These are phyloP conservation scores for Hephaestus fuliginosus DNA, from an alignment of 2,797 vertebrate species.

Conservation along the genomic window DNA sequence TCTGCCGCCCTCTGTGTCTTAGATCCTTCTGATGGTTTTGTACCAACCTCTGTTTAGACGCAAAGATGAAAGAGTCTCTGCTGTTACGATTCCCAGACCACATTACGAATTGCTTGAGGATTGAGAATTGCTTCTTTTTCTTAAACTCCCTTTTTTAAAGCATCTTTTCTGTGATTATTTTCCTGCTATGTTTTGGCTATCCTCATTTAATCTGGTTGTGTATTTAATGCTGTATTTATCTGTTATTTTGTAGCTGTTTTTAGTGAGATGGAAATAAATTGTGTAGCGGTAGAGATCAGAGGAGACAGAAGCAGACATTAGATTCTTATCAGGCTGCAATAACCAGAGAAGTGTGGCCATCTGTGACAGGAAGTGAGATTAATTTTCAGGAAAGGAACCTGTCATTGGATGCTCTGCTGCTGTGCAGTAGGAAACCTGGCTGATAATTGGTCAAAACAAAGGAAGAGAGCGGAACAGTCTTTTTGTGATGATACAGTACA, in stretches of 20 bases:
- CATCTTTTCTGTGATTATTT: not conserved
- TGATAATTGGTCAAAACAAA: conserved; percentile 26
- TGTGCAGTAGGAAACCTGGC: not conserved
- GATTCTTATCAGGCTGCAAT: conserved; percentile 8
- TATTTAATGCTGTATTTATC: not conserved
- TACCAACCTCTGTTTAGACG: conserved; percentile 5
- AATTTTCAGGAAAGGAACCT: conserved; percentile 42
- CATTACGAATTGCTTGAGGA: not conserved
- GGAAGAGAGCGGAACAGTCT: not conserved
- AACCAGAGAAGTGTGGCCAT: not conserved
- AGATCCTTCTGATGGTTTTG: not conserved
- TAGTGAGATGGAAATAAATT: not conserved
- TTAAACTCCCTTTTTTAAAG: not conserved
- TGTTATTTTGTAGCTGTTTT: not conserved
- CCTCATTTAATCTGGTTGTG: not conserved
- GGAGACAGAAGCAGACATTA: not conserved
- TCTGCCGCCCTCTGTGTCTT: not conserved
- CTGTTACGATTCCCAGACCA: not conserved
- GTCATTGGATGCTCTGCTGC: conserved; percentile 13
- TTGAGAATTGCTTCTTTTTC: not conserved
- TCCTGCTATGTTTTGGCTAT: not conserved
- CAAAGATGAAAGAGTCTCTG: not conserved
- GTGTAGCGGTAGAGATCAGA: not conserved
- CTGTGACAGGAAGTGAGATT: conserved; percentile 43
- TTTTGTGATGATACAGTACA: not conserved